Evolutionary conservation across 2,797 vertebrate genomes (phyloP), one percentile per base, ranked within the genome.

Genomic region (Sebastes oblongus): DNA sequence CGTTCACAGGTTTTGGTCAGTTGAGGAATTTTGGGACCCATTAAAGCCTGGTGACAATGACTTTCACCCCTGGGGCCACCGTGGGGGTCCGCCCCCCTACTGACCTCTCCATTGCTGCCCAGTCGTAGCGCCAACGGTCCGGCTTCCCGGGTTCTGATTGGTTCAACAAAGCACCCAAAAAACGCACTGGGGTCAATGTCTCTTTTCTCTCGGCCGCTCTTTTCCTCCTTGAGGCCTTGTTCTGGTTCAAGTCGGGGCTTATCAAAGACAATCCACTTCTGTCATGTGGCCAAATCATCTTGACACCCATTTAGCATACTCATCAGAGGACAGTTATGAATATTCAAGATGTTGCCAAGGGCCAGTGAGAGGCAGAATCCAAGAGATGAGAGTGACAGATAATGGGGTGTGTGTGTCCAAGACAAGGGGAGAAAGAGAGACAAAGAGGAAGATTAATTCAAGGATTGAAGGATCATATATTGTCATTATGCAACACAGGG

Each of bases 281-380:
- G 93, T 95, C 95, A 86, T 90, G 82, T 91, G 86, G 94, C 92
- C 94, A 95, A 94, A 90, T 94, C 89, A 90, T 94, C 86, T 85
- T 95, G 93, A 95, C 95, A 94, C 89, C 91, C 93, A 94, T 95
- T 95, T 94, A 94, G 90, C 92, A 95, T 94, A 94, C 93, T 95
- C 91, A 93, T 94, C 91, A 91, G 86, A 91, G 84, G 83, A 87
- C 78, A 90, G 89, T 93, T 94, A 94, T 95, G 94, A 96, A 94
- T 96, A 94, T 96, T 95, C 89, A 95, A 86, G 82, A 90, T 81
- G 82, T 73, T 90, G 85, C 83, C 84, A 83, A 89, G 84, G 88
- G 89, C 90, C 87, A 87, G 82, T 66, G 79, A 87, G 82, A 80
- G 32, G 79, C 74, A 89, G 80, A 87, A 73, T 75, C 73, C 16